Base-by-base conservation (phyloP, 2,113 vertebrate species). In the Potamarius usumacintae region DNA sequence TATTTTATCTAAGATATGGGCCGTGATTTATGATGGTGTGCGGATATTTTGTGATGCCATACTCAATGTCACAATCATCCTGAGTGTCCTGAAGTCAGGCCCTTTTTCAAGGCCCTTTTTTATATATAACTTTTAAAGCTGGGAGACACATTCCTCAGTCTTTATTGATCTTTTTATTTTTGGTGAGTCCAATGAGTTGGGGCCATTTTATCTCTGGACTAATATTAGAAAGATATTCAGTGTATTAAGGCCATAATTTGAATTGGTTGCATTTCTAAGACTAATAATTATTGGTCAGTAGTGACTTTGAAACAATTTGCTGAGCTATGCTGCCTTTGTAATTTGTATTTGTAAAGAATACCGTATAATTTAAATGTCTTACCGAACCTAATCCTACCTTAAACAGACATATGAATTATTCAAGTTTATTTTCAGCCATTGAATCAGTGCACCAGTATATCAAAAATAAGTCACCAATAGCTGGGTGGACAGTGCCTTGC, bases 51-150 rank as follows among this genome's bases (percentile, higher is more conserved):
- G 30, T 27, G 20, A 85, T 63, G 53, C 62, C 42, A 17, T 42
- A 62, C 72, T 80, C 30, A 88, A 22, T 84, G 52, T 84, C 50
- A 88, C 20, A 86, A 69, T 81, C 58, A 88, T 79, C 58, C 67
- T 42, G 27, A 69, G 80, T 62, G 42, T 78, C 63, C 62, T 79
- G 60, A 50, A 77, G 77, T 58, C 48, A 58, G 22, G 62, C 30
- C 42, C 82, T 86, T 22, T 82, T 83, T 76, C 65, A 4, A 78
- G 52, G 57, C 78, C 58, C 34, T 42, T 42, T 58, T 83, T 86
- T 87, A 74, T 65, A 50, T 42, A 72, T n/a, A 48, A 10, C 58
- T 65, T 30, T 77, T 65, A 65, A 83, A 83, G 74, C 57, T 65
- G 52, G 25, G n/a, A 65, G 48, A 34, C 48, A 77, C 27, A 42